A percentile compares a stretch with the other conserved stretches of the same genome.
Conservation (phyloP, 2,888 invertebrate genomes). For the Himalopsyche anomala region DNA sequence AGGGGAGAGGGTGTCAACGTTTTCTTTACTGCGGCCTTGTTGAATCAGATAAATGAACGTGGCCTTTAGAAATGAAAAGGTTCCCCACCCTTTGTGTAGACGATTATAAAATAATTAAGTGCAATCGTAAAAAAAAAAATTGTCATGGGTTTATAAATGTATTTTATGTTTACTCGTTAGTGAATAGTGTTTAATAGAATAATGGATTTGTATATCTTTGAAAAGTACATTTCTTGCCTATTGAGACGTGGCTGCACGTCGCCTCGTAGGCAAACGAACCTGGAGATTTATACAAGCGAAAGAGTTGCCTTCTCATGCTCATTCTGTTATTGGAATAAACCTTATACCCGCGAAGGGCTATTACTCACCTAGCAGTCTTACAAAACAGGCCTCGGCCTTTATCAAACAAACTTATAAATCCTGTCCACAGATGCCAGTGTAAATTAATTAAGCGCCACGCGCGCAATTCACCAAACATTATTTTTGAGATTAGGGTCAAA, state of each 20-base stretch:
- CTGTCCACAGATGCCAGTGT: constrained; percentile 57
- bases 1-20: no score
- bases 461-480: constrained; percentile 60
- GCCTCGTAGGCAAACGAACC: constrained; percentile 41
- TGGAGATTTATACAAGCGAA: constrained; percentile 47
- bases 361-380: constrained; percentile 48
- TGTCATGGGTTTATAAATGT: no score
- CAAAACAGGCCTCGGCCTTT: constrained; percentile 44
- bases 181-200: background rate
- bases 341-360: constrained; percentile 31
- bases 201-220: background rate
- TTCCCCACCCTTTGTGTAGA: no score
- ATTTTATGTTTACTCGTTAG: no score
- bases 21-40: no score
- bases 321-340: constrained; percentile 48
- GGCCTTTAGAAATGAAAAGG: no score
- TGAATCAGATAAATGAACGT: no score
- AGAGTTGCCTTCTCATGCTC: constrained; percentile 18
- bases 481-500: constrained; percentile 58
- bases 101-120: no score
- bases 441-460: constrained; percentile 63
- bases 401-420: constrained; percentile 62
- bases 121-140: no score
- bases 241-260: constrained; percentile 44
- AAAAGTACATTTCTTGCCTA: background rate